Percentiles rank a stretch among this genome's conserved stretches.
Conservation (phyloP, 2,888 invertebrate species). For the Lasius platythorax region DNA sequence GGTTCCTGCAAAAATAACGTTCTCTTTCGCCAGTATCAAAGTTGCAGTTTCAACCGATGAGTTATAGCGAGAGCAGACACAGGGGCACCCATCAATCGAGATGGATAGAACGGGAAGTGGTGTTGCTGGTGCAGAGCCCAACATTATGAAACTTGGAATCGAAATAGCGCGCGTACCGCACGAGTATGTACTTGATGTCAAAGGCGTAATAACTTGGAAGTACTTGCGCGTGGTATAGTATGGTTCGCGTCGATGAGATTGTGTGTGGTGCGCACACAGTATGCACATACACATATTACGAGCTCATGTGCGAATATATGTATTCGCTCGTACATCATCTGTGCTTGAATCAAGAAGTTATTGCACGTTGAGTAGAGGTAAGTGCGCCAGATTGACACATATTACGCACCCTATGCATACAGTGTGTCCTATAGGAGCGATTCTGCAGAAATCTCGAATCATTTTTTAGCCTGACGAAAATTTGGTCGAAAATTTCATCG, state of each 20-base stretch:
- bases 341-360: slow-evolving; percentile 65
- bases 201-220: slow-evolving; percentile 79
- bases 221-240: slow-evolving; percentile 58
- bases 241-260: slow-evolving; percentile 26
- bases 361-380: slow-evolving; percentile 59
- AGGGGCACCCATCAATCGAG: slow-evolving; percentile 25
- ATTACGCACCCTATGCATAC: slow-evolving; percentile 12
- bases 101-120: slow-evolving; percentile 45
- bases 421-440: background rate
- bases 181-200: slow-evolving; percentile 78
- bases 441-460: background rate
- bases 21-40: slow-evolving; percentile 24
- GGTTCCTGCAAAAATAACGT: background rate
- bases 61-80: slow-evolving; percentile 14
- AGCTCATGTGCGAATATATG: background rate
- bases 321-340: slow-evolving; percentile 51
- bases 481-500: background rate
- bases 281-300: background rate
- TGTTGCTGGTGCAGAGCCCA: slow-evolving; percentile 43
- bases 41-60: slow-evolving; percentile 37
- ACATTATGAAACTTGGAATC: slow-evolving; percentile 74
- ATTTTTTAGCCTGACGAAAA: background rate
- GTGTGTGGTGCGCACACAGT: slow-evolving; percentile 24
- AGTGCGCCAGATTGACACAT: slow-evolving; percentile 39
- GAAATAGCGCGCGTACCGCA: slow-evolving; percentile 61